phyloP scores from a whole-genome alignment of 2,797 vertebrate genomes.

The Tangara arthus region DNA sequence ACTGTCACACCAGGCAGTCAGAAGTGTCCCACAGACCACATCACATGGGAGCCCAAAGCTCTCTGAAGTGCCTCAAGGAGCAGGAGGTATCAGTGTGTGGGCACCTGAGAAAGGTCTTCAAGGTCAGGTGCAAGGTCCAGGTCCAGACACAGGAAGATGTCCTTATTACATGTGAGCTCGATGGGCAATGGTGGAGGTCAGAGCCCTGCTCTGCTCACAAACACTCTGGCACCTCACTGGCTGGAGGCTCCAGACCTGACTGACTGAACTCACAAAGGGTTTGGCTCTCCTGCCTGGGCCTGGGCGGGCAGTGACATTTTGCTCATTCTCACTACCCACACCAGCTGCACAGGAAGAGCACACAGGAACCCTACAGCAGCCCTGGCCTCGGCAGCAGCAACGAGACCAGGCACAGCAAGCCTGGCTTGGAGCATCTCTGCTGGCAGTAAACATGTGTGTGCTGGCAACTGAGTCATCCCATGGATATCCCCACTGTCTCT shows the following conservation, averaged over 20 bases:
- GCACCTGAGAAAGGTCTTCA: neutral
- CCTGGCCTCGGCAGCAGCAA: neutral
- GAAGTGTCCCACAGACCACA: neutral
- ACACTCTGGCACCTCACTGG: neutral
- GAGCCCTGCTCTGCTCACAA: neutral
- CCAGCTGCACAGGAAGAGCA: neutral
- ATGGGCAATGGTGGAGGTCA: fast-evolving
- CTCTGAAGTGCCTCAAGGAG: neutral
- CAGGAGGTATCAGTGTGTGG: neutral
- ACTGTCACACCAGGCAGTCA: neutral
- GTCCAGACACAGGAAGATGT: neutral
- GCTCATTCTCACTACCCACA: neutral
- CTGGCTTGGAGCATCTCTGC: neutral
- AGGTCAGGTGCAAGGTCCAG: neutral
- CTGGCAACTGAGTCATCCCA: neutral
- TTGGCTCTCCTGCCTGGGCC: neutral
- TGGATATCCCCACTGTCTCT: neutral
- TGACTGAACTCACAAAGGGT: neutral
- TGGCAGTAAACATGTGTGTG: neutral
- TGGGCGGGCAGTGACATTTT: neutral
- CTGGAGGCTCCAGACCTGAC: neutral
- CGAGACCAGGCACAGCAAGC: neutral
- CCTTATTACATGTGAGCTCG: neutral
- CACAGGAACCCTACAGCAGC: neutral
- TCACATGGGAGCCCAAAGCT: neutral